These are phyloP conservation scores for Chrysopilus asiliformis DNA, from an alignment of 2,888 invertebrate genomes.

Conservation along the genomic window DNA sequence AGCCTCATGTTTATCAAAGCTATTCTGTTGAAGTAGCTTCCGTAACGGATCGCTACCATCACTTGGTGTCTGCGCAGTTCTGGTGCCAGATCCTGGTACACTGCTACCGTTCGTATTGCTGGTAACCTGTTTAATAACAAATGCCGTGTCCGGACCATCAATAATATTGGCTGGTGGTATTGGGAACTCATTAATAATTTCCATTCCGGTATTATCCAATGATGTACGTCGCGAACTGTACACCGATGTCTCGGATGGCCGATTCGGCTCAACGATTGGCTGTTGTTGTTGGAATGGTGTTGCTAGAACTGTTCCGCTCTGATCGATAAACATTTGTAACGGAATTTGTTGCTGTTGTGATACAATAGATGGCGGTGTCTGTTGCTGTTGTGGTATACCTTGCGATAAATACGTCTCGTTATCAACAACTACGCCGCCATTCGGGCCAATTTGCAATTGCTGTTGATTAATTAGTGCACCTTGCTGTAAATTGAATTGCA, in stretches of 20 bases:
- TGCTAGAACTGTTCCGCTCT: background rate
- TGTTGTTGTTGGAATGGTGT: conserved; percentile 1
- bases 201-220: conserved; percentile 29
- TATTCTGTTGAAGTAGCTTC: conserved; percentile 26
- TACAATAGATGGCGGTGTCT: no score
- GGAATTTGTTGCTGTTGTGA: background rate
- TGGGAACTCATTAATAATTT: no score
- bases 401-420: no score
- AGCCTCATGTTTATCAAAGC: conserved; percentile 24
- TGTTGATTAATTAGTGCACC: no score
- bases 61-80: conserved; percentile 17
- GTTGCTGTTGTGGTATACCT: conserved; percentile 3
- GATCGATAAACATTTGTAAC: no score
- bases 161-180: no score
- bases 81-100: conserved; percentile 10
- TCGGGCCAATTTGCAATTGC: no score
- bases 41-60: conserved; percentile 16
- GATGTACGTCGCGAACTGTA: conserved; percentile 33
- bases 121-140: conserved; percentile 2
- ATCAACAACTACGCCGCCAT: no score
- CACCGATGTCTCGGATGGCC: conserved; percentile 26
- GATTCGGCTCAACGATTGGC: conserved; percentile 5
- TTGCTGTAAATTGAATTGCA: conserved; percentile 1
- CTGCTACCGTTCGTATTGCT: conserved; percentile 1
- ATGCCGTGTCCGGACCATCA: conserved; percentile 19